phyloP scores from a whole-genome alignment of 2,113 vertebrate species.

The Bubo scandiacus region DNA sequence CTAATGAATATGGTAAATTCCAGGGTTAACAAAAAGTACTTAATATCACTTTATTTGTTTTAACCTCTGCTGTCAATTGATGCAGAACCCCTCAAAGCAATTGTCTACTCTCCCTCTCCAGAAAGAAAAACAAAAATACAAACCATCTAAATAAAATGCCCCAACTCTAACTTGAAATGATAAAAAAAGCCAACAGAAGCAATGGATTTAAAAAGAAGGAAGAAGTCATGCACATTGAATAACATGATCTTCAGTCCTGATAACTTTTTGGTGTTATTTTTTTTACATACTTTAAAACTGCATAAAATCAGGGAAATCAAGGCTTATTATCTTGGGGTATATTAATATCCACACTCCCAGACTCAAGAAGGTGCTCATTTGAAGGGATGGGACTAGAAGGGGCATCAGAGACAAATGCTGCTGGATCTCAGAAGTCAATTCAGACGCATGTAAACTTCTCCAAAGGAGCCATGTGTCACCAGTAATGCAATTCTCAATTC shows the following conservation, averaged over 20 bases:
- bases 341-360: background rate
- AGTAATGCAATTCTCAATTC: background rate
- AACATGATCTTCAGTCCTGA: background rate
- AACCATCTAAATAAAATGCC: background rate
- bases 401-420: background rate
- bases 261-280: background rate
- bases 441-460: background rate
- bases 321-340: background rate
- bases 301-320: background rate
- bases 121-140: background rate
- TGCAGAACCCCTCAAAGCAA: background rate
- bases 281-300: background rate
- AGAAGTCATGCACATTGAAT: background rate
- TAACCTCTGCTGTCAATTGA: background rate
- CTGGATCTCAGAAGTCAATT: background rate
- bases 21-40: background rate
- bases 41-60: background rate
- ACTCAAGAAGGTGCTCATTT: accelerated
- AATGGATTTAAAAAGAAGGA: background rate
- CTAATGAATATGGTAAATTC: background rate
- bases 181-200: background rate
- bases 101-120: background rate
- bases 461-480: background rate
- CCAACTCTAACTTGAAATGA: background rate
- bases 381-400: background rate